Base-by-base conservation (phyloP, 2,797 vertebrate genomes). In the Decapterus maruadsi region DNA sequence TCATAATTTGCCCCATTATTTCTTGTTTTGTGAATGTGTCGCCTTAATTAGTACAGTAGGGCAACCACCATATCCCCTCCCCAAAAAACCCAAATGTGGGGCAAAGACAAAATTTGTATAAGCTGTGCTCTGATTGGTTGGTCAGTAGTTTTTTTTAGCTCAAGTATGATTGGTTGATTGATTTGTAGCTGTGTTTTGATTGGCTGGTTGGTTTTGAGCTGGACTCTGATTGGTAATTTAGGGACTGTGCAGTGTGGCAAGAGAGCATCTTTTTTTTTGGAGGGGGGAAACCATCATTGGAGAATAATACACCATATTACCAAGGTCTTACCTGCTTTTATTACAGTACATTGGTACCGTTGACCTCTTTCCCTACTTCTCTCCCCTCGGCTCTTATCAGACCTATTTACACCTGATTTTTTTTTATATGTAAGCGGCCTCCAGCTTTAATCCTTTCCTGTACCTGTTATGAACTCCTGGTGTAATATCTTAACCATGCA, bases 291-390 rank as follows among this genome's bases (percentile, higher is more conserved):
- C 26, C 26, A 26, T 55, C 36, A 26, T 16, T 56, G 19, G 16
- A 59, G 26, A 38, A 53, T 1, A 40, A n/a, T 40, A 45, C 4
- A 40, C n/a, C 14, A 1, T 34, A 6, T 34, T 34, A 40, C 2
- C 8, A 26, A 26, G 26, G n/a, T n/a, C n/a, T n/a, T n/a, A n/a
- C 1, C 42, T 6, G 7, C 2, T 7, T 40, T 45, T 58, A 43
- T 43, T 51, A 20, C 10, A 46, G n/a, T 26, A 29, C n/a, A 57
- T 20, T 61, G 20, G 48, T 53, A 9, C 5, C 62, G 60, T 7
- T 38, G 48, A 68, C 50, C 66, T 77, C 1, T 13, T 71, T 67
- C 38, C 45, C 40, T 36, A 43, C 43, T 67, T 62, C 60, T 46
- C 55, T 66, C 29, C 12, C 11, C 29, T 46, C 7, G 22, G 11